Evolutionary conservation across 2,888 invertebrate genomes (phyloP), one percentile per base, ranked within the genome.

Genomic region (Aromia moschata): DNA sequence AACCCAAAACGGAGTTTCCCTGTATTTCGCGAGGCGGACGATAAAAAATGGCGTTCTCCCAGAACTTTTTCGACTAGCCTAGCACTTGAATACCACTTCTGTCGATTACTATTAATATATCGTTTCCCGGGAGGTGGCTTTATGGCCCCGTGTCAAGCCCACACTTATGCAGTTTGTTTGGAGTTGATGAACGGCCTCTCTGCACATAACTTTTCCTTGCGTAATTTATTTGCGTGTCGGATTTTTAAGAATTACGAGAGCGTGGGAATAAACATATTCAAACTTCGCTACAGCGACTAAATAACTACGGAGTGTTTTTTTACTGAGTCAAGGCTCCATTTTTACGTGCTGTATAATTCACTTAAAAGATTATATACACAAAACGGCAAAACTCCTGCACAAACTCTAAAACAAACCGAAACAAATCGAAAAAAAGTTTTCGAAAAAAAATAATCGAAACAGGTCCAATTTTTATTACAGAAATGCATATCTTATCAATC

Each of bases 41-140:
- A 14, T 15, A 15, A 16, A 17, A 17, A 40, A 40, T 40, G 40
- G 40, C 10, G 40, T 3, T 40, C 9, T 2, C 17, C 10, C n/a
- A 9, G 16, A 40, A 40, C 16, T 40, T 40, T 40, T 40, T 12
- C 37, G 37, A 37, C 5, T 12, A 12, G 12, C 14, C 37, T 12
- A 37, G 37, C 37, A 37, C 37, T 37, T 37, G 37, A 37, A 37
- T 37, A 37, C 14, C 37, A 37, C 37, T 37, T 37, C 37, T 16
- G 40, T 40, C 40, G 1, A 40, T 40, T 40, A 17, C 16, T 14
- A 40, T 40, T 40, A 17, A 40, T 40, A 5, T 40, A 40, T 40
- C 17, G 16, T 40, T 37, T 40, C 40, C n/a, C 10, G 40, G 40
- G 16, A 40, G 16, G 15, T 15, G 7, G 38, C 9, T 38, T 14